These are phyloP conservation scores for Drosophila setifemur DNA, from an alignment of 1,140 invertebrate species.

Conservation along the genomic window DNA sequence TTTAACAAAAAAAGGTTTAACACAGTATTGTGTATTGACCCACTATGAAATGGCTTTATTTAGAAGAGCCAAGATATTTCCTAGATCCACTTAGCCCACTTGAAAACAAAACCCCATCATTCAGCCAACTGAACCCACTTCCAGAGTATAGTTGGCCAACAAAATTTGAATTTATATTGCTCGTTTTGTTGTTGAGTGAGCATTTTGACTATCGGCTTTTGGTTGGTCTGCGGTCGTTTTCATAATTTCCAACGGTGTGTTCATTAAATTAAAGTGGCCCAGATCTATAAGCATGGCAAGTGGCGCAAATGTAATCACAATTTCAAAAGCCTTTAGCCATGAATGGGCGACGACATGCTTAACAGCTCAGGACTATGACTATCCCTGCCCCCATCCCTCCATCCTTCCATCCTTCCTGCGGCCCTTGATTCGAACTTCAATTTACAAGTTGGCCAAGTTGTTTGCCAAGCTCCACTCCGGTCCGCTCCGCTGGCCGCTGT, in stretches of 20 bases:
- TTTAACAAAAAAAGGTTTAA: no score
- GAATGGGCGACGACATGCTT: conserved; percentile 54
- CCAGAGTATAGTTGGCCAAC: neutral
- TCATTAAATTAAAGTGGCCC: conserved; percentile 70
- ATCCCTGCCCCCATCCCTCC: neutral
- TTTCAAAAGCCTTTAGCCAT: conserved; percentile 52
- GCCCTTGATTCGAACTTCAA: conserved; percentile 67
- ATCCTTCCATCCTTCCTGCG: neutral
- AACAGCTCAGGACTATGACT: conserved; percentile 31
- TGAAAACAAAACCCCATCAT: conserved; percentile 11
- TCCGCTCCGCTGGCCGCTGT: conserved; percentile 25
- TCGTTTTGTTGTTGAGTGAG: conserved; percentile 14
- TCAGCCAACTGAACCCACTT: conserved; percentile 14
- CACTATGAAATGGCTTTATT: neutral
- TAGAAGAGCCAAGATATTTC: neutral
- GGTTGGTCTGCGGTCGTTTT: conserved; percentile 42
- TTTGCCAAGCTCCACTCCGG: conserved; percentile 68
- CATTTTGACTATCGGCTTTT: conserved; percentile 22
- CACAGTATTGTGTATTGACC: no score
- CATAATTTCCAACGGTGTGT: conserved; percentile 52
- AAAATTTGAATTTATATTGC: neutral
- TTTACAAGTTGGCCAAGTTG: conserved; percentile 77
- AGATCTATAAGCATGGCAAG: conserved; percentile 71
- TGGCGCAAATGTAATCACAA: conserved; percentile 62
- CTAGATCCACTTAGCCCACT: no score